phyloP scores from a whole-genome alignment of 2,797 vertebrate genomes.

The Loris lydekkerianus region DNA sequence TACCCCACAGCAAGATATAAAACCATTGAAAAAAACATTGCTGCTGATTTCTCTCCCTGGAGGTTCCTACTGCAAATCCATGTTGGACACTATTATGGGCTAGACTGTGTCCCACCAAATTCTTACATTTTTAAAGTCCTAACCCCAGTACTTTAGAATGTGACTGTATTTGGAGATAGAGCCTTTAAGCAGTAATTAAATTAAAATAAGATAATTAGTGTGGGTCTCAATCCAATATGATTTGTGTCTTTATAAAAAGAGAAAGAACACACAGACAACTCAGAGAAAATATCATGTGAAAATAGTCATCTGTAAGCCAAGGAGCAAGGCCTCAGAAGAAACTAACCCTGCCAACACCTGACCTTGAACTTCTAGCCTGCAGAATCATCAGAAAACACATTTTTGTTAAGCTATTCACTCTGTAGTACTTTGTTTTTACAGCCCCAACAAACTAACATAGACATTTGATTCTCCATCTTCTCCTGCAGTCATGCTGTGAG shows the following conservation, averaged over 20 bases:
- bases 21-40: neutral
- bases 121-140: neutral
- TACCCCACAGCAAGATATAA: conserved; percentile 52
- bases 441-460: neutral
- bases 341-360: neutral
- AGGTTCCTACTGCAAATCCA: neutral
- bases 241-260: neutral
- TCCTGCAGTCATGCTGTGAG: neutral
- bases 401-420: neutral
- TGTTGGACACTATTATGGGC: neutral
- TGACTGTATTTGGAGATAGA: neutral
- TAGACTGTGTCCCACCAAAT: neutral
- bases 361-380: neutral
- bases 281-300: neutral
- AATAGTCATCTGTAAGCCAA: neutral
- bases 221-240: neutral
- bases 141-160: neutral
- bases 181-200: conserved; percentile 28
- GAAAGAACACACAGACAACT: neutral
- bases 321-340: neutral
- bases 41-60: conserved; percentile 35
- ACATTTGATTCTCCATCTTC: neutral
- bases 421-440: neutral
- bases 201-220: neutral
- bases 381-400: neutral